Conservation (phyloP, 2,797 vertebrate species). For the Salmo trutta region DNA sequence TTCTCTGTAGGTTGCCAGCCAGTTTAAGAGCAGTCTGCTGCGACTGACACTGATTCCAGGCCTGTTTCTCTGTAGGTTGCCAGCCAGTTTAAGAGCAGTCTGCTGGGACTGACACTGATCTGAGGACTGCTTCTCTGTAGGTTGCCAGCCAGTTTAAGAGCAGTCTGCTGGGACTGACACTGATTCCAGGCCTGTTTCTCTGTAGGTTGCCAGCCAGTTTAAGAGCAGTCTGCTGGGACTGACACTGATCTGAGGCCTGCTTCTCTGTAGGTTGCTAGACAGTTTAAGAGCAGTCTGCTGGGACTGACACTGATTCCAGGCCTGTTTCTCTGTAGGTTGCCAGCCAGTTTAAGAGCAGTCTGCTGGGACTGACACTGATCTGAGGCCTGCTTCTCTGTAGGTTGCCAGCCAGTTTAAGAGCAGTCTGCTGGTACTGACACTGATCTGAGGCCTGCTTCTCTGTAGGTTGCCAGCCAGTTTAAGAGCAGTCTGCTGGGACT, state of each 20-base stretch:
- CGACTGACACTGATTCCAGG: slow-evolving; percentile 75
- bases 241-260: slow-evolving; percentile 50
- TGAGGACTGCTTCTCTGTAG: slow-evolving; percentile 61
- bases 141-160: slow-evolving; percentile 83
- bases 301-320: neutral
- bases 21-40: slow-evolving; percentile 94
- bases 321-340: slow-evolving; percentile 79
- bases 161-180: slow-evolving; percentile 46
- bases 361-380: slow-evolving; percentile 46
- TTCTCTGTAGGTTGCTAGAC: too few species aligned
- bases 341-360: slow-evolving; percentile 72
- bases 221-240: slow-evolving; percentile 91
- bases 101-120: too few species aligned
- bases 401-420: slow-evolving; percentile 96
- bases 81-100: too few species aligned
- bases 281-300: too few species aligned
- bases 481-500: too few species aligned
- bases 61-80: too few species aligned
- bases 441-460: too few species aligned
- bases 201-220: slow-evolving; percentile 94
- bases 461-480: too few species aligned
- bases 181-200: slow-evolving; percentile 19
- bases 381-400: slow-evolving; percentile 62
- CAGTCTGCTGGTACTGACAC: slow-evolving; percentile 88
- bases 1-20: slow-evolving; percentile 85